Conservation (phyloP, 2,797 vertebrate genomes). For the Alosa sapidissima region DNA sequence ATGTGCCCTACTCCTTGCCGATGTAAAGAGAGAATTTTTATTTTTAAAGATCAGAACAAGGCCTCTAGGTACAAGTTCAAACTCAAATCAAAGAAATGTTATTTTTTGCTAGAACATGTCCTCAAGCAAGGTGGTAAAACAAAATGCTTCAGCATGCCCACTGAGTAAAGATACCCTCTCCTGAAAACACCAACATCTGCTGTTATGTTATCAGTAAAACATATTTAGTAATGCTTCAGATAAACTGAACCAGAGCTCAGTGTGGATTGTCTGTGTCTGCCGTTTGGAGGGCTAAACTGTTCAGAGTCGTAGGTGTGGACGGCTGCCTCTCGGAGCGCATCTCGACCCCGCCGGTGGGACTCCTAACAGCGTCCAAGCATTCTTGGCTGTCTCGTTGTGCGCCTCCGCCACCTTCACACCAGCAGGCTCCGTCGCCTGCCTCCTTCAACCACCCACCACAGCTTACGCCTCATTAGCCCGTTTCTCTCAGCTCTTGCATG, state of each 20-base stretch:
- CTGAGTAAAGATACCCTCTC: background rate
- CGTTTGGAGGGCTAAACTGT: background rate
- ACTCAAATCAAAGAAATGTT: background rate
- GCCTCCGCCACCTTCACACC: slow-evolving; percentile 19
- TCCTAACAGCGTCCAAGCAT: background rate
- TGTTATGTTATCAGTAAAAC: background rate
- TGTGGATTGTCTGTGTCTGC: background rate
- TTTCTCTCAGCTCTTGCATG: background rate
- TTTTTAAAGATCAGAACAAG: background rate
- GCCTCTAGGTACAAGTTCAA: background rate
- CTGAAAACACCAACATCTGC: background rate
- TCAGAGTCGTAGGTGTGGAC: background rate
- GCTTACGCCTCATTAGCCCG: slow-evolving; percentile 7
- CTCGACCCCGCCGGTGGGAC: background rate
- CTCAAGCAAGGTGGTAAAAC: background rate
- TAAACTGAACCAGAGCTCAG: background rate
- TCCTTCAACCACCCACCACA: slow-evolving; percentile 11
- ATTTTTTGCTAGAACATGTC: background rate
- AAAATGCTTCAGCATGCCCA: background rate
- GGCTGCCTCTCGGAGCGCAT: background rate
- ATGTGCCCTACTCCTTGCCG: background rate
- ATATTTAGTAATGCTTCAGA: background rate
- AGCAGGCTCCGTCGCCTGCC: background rate
- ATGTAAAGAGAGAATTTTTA: background rate
- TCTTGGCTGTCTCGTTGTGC: background rate